Evolutionary conservation across 2,888 invertebrate species (phyloP).

Genomic region (Julus scandinavius): DNA sequence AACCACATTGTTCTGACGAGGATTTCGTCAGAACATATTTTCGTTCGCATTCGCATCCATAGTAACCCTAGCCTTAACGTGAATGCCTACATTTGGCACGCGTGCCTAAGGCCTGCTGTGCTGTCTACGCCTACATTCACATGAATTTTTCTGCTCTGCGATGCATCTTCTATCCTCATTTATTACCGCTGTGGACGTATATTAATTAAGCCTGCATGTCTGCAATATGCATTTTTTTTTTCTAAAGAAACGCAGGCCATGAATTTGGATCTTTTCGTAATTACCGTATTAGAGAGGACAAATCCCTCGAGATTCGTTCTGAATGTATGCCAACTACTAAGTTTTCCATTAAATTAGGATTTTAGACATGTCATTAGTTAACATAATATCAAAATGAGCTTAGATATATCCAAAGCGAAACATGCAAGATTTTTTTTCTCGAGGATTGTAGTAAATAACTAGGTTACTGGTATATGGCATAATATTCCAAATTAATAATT

Average conservation of each 20-base stretch:
- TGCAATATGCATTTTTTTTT: constrained; percentile 15
- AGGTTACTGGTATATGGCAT: constrained; percentile 8
- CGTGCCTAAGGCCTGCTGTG: background rate
- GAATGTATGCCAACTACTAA: constrained; percentile 42
- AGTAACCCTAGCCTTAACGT: too few relatives aligned
- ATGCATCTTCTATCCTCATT: background rate
- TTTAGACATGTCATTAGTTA: constrained; percentile 17
- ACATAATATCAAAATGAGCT: background rate
- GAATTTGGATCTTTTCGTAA: constrained; percentile 42
- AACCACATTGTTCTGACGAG: too few relatives aligned
- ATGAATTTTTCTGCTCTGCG: background rate
- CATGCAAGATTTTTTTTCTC: background rate
- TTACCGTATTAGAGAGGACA: constrained; percentile 27
- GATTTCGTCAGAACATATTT: too few relatives aligned
- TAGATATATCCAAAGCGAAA: background rate
- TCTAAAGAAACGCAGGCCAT: background rate
- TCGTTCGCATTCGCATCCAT: too few relatives aligned
- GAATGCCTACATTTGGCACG: background rate
- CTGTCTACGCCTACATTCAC: constrained; percentile 9
- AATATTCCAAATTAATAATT: constrained; percentile 24
- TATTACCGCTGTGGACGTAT: background rate
- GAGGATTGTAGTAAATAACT: constrained; percentile 1
- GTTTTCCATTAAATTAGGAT: constrained; percentile 38
- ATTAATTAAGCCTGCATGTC: constrained; percentile 39
- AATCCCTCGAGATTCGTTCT: constrained; percentile 19